A percentile compares a stretch with the other conserved stretches of the same genome.
phyloP scores from a whole-genome alignment of 1,140 invertebrate species.

The Cepaea nemoralis region DNA sequence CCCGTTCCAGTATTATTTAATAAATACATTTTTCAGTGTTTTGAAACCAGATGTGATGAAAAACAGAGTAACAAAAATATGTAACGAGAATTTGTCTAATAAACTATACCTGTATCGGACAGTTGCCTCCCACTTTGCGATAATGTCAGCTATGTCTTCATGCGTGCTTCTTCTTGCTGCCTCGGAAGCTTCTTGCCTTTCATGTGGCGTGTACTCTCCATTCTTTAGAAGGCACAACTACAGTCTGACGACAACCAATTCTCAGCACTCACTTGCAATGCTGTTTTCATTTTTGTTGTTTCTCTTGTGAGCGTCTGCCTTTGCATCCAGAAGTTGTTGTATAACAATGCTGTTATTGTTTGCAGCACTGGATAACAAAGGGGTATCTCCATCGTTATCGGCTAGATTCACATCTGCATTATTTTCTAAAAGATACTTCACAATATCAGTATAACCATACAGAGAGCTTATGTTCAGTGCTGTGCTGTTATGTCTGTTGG shows the following conservation, averaged over 20 bases:
- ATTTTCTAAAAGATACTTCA: not conserved
- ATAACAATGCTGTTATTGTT: not conserved
- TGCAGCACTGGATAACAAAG: not conserved
- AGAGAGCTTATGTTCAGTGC: slow-evolving; percentile 27
- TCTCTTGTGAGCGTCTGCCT: not conserved
- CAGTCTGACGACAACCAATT: not conserved
- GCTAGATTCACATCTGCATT: slow-evolving; percentile 11
- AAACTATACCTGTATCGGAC: no score
- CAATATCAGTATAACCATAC: not conserved
- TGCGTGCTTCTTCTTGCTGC: not conserved
- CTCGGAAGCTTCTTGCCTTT: not conserved
- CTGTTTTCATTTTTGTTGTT: not conserved
- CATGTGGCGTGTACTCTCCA: not conserved
- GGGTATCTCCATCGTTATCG: slow-evolving; percentile 7
- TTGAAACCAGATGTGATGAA: no score
- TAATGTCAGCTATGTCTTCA: not conserved
- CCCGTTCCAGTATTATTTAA: no score
- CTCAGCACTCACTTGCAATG: slow-evolving; percentile 6
- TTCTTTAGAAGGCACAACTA: not conserved
- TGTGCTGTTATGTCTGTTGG: slow-evolving; percentile 28
- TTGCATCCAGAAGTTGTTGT: not conserved
- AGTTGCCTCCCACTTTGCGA: not conserved
- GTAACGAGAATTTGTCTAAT: no score
- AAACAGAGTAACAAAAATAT: no score
- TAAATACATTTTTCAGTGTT: no score